Base-by-base conservation (phyloP, 2,797 vertebrate species). In the Bryconaethiops microstoma region DNA sequence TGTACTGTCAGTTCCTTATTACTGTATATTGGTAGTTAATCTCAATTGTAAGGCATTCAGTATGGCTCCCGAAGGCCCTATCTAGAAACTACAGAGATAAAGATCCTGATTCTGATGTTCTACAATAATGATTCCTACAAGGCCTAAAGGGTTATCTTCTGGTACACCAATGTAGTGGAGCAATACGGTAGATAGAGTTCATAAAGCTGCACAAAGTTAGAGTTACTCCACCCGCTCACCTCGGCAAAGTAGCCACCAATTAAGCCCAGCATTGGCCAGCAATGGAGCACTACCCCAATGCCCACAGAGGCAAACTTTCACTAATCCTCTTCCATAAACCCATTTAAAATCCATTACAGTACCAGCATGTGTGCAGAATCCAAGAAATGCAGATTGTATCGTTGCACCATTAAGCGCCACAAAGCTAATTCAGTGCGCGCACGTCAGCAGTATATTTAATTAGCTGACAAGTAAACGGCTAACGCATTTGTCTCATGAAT, bases 371-470 rank as follows among this genome's bases (percentile, higher is more conserved):
- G 79, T 74, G 70, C 70, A 8, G 78, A 77, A 79, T 77, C 60
- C 12, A 60, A 76, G 54, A 57, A 65, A 55, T 60, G 71, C 65
- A 40, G 81, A 39, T 76, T 54, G 57, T 59, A 62, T 76, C 81
- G 57, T 65, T 55, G 73, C 50, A 71, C 71, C 74, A 76, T 77
- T 76, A 77, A 69, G 45, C 57, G 29, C 40, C 59, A 72, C 70
- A 71, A 74, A 79, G 74, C 64, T 78, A 78, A 78, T 78, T 74
- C 82, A 77, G 91, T 91, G 90, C 84, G 35, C 81, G 86, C 88
- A 81, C 76, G 90, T 90, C 84, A 84, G 88, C 90, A 86, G 78
- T 89, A 88, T 92, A 88, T 92, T 91, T 94, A 92, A 94, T 93
- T 91, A 92, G 86, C 21, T 77, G 67, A 80, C 78, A 70, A 88